phyloP scores from a whole-genome alignment of 2,888 invertebrate genomes.

The Sinelater perroti region DNA sequence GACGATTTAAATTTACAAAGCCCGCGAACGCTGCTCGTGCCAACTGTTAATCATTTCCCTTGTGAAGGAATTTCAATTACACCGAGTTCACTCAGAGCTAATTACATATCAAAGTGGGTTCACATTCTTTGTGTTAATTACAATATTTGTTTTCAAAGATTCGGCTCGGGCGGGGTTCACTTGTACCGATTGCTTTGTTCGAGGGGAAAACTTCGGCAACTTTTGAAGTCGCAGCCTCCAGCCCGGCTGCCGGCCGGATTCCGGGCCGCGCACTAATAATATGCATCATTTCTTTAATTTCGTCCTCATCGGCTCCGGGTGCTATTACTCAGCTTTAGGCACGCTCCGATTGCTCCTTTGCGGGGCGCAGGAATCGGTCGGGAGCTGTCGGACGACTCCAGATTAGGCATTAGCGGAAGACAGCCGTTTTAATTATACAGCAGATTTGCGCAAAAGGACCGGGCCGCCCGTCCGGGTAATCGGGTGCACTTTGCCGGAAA shows the following conservation, averaged over 20 bases:
- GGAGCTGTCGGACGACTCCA: constrained; percentile 22
- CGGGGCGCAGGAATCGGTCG: constrained; percentile 22
- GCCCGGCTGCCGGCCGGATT: background rate
- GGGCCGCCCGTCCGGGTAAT: constrained; percentile 51
- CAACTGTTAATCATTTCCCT: constrained; percentile 47
- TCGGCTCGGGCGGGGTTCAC: constrained; percentile 35
- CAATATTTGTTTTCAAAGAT: constrained; percentile 56
- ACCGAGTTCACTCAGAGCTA: constrained; percentile 52
- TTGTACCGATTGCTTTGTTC: constrained; percentile 34
- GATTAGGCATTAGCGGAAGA: constrained; percentile 25
- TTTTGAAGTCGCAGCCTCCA: constrained; percentile 6
- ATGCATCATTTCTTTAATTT: constrained; percentile 49
- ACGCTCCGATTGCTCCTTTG: constrained; percentile 35
- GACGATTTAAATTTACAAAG: constrained; percentile 19
- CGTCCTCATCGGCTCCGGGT: constrained; percentile 34
- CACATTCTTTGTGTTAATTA: constrained; percentile 57
- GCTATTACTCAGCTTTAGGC: constrained; percentile 39
- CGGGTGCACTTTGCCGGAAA: constrained; percentile 55
- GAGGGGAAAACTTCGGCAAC: constrained; percentile 29
- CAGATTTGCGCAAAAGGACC: constrained; percentile 56
- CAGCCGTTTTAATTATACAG: constrained; percentile 54
- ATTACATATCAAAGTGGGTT: constrained; percentile 56
- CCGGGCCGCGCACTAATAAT: constrained; percentile 36
- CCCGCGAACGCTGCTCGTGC: constrained; percentile 36
- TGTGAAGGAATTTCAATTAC: constrained; percentile 55